Conservation (phyloP, 2,113 vertebrate species). For the Synodontis membranacea region DNA sequence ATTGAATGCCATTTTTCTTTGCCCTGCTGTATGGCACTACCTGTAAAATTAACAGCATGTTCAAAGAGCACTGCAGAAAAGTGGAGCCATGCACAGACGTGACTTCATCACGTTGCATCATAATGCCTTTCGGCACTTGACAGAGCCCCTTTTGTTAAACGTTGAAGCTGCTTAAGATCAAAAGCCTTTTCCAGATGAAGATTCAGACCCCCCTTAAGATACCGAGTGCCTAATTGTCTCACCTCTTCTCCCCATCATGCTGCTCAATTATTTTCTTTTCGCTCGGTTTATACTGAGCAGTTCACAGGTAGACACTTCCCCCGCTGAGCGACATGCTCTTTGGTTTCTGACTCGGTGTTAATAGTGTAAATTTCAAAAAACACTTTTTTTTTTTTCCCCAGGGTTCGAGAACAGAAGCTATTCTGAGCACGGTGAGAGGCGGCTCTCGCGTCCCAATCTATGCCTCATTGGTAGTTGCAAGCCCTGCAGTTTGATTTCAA, state of each 20-base stretch:
- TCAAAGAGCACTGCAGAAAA: constrained; percentile 1
- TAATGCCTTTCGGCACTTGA: background rate
- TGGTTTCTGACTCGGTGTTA: constrained; percentile 8
- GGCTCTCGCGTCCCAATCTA: background rate
- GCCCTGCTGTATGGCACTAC: constrained; percentile 8
- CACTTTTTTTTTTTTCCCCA: background rate
- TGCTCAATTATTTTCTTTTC: constrained; percentile 1
- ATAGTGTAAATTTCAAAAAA: constrained; percentile 28
- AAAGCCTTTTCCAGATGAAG: constrained; percentile 26
- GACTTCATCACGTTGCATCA: constrained; percentile 43
- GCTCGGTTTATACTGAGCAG: background rate
- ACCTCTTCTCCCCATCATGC: background rate
- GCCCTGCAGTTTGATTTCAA: constrained; percentile 40
- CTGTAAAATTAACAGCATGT: constrained; percentile 31
- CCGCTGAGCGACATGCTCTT: background rate
- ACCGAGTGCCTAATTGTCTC: background rate
- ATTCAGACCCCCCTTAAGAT: constrained; percentile 24
- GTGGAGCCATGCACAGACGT: constrained; percentile 28
- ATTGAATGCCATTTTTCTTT: constrained; percentile 10
- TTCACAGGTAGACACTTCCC: background rate
- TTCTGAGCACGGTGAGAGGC: constrained; percentile 9
- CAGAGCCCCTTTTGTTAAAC: constrained; percentile 1
- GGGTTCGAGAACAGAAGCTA: constrained; percentile 4
- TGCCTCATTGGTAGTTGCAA: constrained; percentile 22
- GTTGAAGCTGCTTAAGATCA: constrained; percentile 17